Evolutionary conservation across 2,113 vertebrate genomes (phyloP).

Genomic region (Chaetops frenatus): DNA sequence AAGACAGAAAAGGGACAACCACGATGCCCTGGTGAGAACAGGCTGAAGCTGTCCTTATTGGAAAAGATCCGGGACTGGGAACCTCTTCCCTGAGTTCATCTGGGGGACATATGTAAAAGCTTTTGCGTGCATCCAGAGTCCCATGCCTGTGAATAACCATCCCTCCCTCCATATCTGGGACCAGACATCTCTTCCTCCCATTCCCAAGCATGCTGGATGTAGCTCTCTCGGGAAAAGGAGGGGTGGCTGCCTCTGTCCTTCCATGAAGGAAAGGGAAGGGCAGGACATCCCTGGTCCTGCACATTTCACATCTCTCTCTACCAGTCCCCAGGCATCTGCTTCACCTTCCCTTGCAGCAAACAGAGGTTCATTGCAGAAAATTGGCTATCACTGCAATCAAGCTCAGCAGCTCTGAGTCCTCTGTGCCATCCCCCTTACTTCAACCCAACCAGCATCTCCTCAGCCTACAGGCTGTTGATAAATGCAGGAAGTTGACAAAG

Average conservation of each 20-base stretch:
- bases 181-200: neutral
- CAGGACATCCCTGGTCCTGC: neutral
- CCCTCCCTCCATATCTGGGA: neutral
- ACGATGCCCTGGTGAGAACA: rapidly evolving
- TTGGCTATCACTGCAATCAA: neutral
- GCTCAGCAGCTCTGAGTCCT: neutral
- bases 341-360: neutral
- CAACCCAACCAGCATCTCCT: neutral
- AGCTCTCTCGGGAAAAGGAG: neutral
- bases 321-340: neutral
- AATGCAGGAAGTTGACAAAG: neutral
- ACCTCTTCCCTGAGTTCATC: neutral
- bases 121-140: neutral
- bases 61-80: neutral
- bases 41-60: neutral
- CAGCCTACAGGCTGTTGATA: neutral
- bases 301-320: neutral
- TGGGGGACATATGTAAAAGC: constrained; percentile 11
- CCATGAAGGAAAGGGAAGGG: neutral
- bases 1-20: neutral
- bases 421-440: neutral
- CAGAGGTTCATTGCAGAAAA: neutral
- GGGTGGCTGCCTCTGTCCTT: neutral
- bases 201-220: neutral
- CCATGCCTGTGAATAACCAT: neutral